Conservation (phyloP, 1,140 invertebrate species). For the Choristoneura fumiferana region DNA sequence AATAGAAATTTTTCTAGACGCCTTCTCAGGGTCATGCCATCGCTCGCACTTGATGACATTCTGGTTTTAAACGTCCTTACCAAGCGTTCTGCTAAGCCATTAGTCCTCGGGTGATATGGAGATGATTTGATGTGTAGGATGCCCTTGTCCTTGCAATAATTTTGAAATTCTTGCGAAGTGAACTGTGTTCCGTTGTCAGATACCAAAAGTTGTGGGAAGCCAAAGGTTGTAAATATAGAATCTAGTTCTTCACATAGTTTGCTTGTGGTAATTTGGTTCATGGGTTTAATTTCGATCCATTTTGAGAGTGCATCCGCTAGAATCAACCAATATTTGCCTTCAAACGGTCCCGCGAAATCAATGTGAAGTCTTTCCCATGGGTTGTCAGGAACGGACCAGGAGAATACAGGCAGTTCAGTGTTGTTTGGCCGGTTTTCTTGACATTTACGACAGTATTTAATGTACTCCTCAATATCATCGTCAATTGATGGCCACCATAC, state of each 20-base stretch:
- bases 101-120: not conserved
- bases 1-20: too few species aligned
- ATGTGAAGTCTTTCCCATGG: too few species aligned
- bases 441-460: too few species aligned
- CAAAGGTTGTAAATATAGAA: not conserved
- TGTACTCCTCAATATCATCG: too few species aligned
- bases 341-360: too few species aligned
- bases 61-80: not conserved
- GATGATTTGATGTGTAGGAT: not conserved
- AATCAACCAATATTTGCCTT: not conserved
- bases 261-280: not conserved
- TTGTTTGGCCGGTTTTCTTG: too few species aligned
- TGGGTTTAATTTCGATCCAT: constrained; percentile 4
- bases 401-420: too few species aligned
- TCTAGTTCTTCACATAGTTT: constrained; percentile 1
- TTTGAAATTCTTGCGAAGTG: not conserved
- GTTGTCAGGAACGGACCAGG: too few species aligned
- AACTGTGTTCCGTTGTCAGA: not conserved
- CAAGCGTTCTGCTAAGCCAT: not conserved
- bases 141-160: not conserved
- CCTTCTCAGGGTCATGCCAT: too few species aligned
- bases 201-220: not conserved
- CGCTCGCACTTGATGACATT: not conserved
- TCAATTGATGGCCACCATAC: too few species aligned
- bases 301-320: not conserved